These are phyloP conservation scores for Trichopria drosophilae DNA, from an alignment of 2,888 invertebrate genomes.

Conservation along the genomic window DNA sequence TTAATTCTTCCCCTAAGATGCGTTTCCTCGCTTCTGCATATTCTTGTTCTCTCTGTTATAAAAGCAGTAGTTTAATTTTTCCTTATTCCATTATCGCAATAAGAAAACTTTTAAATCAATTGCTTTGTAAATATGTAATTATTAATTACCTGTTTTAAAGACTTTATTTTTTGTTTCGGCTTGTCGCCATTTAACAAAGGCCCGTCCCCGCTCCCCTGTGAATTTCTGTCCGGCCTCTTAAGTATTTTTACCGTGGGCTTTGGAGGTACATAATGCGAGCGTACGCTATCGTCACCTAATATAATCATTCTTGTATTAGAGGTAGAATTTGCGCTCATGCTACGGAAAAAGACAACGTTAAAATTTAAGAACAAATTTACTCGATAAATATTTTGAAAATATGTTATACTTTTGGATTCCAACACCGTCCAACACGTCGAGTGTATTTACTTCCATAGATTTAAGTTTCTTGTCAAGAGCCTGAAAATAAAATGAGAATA, in stretches of 20 bases:
- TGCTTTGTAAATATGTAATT: no score
- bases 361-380: constrained; percentile 7
- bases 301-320: constrained; percentile 67
- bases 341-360: constrained; percentile 32
- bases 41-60: constrained; percentile 80
- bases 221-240: constrained; percentile 68
- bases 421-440: constrained; percentile 47
- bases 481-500: constrained; percentile 46
- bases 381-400: constrained; percentile 16
- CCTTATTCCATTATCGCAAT: neutral
- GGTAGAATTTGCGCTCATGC: constrained; percentile 41
- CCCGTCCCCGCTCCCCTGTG: constrained; percentile 60
- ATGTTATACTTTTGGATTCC: constrained; percentile 13
- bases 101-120: constrained; percentile 10
- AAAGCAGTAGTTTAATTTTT: constrained; percentile 2
- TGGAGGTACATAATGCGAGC: constrained; percentile 77
- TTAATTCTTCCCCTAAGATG: constrained; percentile 84
- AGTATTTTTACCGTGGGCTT: constrained; percentile 84
- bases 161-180: constrained; percentile 76
- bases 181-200: constrained; percentile 70
- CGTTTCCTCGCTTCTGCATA: constrained; percentile 89
- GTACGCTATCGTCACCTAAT: constrained; percentile 76
- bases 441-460: constrained; percentile 49
- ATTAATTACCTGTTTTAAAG: constrained; percentile 66
- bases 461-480: constrained; percentile 55